Evolutionary conservation across 2,888 invertebrate species (phyloP).

Genomic region (Drosophila kanekoi): DNA sequence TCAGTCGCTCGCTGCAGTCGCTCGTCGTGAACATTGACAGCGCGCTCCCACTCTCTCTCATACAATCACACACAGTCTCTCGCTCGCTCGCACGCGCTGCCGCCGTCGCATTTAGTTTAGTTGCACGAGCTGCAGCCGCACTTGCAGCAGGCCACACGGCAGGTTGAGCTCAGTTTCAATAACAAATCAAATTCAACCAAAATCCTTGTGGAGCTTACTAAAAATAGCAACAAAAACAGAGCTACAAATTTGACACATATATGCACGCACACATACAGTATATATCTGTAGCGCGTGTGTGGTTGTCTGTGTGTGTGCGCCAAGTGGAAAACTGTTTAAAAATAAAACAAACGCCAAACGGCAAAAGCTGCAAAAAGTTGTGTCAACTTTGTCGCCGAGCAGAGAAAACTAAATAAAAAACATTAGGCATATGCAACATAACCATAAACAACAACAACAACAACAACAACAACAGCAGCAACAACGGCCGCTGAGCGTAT

Average conservation of each 20-base stretch:
- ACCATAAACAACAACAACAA: conserved; percentile 25
- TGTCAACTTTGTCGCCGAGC: conserved; percentile 15
- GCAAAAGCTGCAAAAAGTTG: conserved; percentile 32
- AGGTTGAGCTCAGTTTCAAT: conserved; percentile 11
- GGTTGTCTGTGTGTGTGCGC: conserved; percentile 48
- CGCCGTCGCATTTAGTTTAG: conserved; percentile 13
- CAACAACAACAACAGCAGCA: conserved; percentile 1
- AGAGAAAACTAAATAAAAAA: conserved; percentile 11
- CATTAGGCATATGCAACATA: conserved; percentile 26
- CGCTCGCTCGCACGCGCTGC: conserved; percentile 2
- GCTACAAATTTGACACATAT: conserved; percentile 36
- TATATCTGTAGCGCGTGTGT: conserved; percentile 30
- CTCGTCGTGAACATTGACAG: conserved; percentile 42
- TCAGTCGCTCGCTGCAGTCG: conserved; percentile 69
- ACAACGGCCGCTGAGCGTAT: conserved; percentile 16
- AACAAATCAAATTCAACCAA: conserved; percentile 15
- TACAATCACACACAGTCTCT: background rate
- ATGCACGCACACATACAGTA: conserved; percentile 2
- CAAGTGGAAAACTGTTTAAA: conserved; percentile 68
- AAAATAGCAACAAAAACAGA: conserved; percentile 55
- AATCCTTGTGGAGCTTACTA: conserved; percentile 30
- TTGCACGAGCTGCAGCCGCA: conserved; percentile 38
- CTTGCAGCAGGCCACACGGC: conserved; percentile 24
- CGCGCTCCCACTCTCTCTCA: conserved; percentile 18
- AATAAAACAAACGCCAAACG: conserved; percentile 57